Conservation (phyloP, 2,113 vertebrate genomes). For the Eretmochelys imbricata region DNA sequence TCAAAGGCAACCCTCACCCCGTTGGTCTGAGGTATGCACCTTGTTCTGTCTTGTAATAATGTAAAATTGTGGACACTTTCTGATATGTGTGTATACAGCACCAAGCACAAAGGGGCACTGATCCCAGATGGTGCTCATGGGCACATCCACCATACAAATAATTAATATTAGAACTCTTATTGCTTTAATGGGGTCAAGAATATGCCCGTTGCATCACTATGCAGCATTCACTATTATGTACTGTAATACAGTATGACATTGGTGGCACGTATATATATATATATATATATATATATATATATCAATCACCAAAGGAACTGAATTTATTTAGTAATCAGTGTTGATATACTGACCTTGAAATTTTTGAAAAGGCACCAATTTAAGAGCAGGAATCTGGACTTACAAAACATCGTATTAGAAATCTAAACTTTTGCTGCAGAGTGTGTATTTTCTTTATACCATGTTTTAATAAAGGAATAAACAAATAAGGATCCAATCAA, state of each 20-base stretch:
- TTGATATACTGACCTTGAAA: background rate
- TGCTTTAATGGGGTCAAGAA: background rate
- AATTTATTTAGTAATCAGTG: background rate
- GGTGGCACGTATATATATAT: background rate
- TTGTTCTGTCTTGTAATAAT: background rate
- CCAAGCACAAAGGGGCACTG: background rate
- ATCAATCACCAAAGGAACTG: background rate
- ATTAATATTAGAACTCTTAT: background rate
- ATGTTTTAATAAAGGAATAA: conserved; percentile 46
- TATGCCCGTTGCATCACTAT: background rate
- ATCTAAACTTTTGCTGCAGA: background rate
- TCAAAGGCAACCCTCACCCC: background rate
- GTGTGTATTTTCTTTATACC: conserved; percentile 8
- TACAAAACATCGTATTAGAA: background rate
- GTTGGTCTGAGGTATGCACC: background rate
- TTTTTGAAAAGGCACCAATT: background rate
- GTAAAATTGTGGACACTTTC: background rate
- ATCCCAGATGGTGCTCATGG: background rate
- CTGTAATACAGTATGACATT: background rate
- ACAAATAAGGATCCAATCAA: conserved; percentile 28
- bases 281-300: background rate
- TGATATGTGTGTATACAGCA: background rate
- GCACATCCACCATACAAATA: background rate
- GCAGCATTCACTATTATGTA: background rate
- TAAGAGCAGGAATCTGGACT: background rate